phyloP scores from a whole-genome alignment of 2,797 vertebrate genomes.

The Numenius phaeopus region DNA sequence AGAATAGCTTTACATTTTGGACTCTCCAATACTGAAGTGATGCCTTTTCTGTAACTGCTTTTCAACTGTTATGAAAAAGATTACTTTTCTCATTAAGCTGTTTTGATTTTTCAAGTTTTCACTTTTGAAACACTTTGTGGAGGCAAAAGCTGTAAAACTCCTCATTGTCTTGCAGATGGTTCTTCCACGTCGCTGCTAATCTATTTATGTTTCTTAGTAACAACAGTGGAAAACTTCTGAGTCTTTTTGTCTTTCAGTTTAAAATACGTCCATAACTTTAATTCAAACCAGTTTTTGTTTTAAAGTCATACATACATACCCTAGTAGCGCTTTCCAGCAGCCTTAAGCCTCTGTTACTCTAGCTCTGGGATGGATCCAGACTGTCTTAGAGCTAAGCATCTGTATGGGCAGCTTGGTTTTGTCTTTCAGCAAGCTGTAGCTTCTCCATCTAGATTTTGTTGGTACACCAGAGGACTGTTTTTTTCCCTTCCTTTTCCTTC shows the following conservation, averaged over 20 bases:
- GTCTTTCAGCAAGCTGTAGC: not conserved
- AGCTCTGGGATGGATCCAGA: not conserved
- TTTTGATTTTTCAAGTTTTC: not conserved
- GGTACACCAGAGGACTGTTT: not conserved
- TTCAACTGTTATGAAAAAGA: not conserved
- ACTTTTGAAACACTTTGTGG: not conserved
- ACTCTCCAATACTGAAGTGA: not conserved
- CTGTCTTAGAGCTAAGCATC: not conserved
- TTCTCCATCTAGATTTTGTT: not conserved
- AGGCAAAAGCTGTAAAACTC: not conserved
- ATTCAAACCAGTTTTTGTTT: constrained; percentile 25
- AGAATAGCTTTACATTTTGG: not conserved
- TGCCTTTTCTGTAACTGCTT: not conserved
- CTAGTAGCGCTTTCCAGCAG: not conserved
- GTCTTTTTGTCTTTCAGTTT: not conserved
- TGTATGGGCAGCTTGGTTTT: not conserved
- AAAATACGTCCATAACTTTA: constrained; percentile 31
- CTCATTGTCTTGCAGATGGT: not conserved
- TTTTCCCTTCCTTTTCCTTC: not conserved
- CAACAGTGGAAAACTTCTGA: not conserved
- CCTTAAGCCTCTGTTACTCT: not conserved
- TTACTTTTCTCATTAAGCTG: not conserved
- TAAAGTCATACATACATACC: not conserved
- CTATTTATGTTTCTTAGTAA: not conserved
- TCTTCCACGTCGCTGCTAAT: not conserved